Evolutionary conservation across 2,888 invertebrate species (phyloP).

Genomic region (Tiliacea citrago): DNA sequence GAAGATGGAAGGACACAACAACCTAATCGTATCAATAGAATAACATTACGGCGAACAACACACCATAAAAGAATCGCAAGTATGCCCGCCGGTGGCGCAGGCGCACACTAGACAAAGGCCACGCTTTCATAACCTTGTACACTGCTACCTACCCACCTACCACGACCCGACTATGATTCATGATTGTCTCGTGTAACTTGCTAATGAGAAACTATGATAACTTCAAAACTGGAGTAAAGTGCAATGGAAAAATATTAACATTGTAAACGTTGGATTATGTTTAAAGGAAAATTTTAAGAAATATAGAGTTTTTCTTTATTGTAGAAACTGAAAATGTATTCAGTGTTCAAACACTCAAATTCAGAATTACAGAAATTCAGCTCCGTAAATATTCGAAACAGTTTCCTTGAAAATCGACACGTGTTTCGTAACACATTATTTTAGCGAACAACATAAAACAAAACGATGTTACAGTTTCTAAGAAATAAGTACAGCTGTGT

Average conservation of each 20-base stretch:
- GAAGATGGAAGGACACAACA: not conserved
- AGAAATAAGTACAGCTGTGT: constrained; percentile 53
- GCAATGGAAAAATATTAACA: not conserved
- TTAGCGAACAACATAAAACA: constrained; percentile 18
- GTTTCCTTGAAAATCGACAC: constrained; percentile 3
- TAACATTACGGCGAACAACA: constrained; percentile 26
- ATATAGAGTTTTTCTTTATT: no score
- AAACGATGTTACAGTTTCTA: constrained; percentile 34
- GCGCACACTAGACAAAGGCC: constrained; percentile 76
- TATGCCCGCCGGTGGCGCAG: constrained; percentile 67
- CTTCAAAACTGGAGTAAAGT: constrained; percentile 23
- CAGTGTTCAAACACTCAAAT: not conserved
- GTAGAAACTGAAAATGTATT: not conserved
- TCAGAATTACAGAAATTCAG: not conserved
- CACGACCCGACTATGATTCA: constrained; percentile 72
- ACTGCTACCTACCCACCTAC: constrained; percentile 69
- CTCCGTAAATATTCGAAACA: constrained; percentile 11
- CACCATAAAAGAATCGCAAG: constrained; percentile 64
- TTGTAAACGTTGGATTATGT: not conserved
- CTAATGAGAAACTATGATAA: constrained; percentile 38
- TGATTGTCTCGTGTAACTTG: constrained; percentile 57
- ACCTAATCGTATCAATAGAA: constrained; percentile 9
- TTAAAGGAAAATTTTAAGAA: no score
- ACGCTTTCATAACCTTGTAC: constrained; percentile 79
- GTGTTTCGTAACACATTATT: constrained; percentile 30